Evolutionary conservation across 1,140 invertebrate species (phyloP).

Genomic region (Argopecten irradians): DNA sequence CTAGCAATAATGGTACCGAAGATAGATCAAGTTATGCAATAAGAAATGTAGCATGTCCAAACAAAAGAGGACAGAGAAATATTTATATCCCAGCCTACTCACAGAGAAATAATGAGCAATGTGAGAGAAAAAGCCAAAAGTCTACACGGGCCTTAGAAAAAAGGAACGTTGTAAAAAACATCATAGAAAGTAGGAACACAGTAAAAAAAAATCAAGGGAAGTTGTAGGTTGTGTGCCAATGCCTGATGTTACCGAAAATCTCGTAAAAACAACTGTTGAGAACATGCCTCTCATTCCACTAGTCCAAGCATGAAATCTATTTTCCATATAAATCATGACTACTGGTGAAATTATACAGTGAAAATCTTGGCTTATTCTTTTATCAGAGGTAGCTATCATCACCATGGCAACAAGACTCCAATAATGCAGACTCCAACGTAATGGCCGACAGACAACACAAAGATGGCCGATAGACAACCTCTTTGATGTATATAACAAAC

Average conservation of each 20-base stretch:
- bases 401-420: neutral
- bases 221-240: neutral
- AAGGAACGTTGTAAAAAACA: no score
- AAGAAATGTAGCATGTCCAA: no score
- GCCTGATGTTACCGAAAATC: neutral
- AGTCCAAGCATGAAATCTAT: neutral
- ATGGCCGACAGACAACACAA: neutral
- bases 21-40: neutral
- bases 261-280: neutral
- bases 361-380: neutral
- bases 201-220: neutral
- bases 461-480: neutral
- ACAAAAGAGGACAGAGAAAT: neutral
- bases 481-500: slow-evolving; percentile 17
- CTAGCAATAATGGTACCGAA: neutral
- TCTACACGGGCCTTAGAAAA: no score
- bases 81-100: neutral
- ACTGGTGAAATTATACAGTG: neutral
- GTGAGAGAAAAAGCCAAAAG: no score
- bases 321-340: neutral
- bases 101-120: no score
- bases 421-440: neutral
- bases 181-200: neutral
- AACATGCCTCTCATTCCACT: neutral
- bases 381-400: neutral